A percentile compares a stretch with the other conserved stretches of the same genome.
Evolutionary conservation across 2,113 vertebrate species (phyloP).

Genomic region (Bothrops jararaca): DNA sequence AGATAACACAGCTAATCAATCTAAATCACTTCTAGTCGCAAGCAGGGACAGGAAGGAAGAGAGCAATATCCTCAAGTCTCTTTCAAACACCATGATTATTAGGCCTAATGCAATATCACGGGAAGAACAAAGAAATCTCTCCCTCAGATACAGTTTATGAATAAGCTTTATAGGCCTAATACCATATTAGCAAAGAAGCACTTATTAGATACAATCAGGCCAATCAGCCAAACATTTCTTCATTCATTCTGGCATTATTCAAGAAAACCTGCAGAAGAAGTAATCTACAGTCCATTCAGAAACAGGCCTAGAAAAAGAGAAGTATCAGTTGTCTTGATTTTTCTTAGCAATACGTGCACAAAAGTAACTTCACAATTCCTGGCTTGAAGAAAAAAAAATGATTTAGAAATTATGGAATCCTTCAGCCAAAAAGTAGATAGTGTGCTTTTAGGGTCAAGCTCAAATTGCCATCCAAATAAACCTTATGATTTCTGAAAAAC

Average conservation of each 20-base stretch:
- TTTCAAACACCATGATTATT: not conserved
- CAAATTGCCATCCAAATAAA: not conserved
- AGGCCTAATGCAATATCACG: not conserved
- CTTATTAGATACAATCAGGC: not conserved
- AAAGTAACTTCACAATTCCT: not conserved
- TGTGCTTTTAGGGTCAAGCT: not conserved
- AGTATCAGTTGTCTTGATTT: not conserved
- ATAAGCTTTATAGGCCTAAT: not conserved
- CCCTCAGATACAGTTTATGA: not conserved
- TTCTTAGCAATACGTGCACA: not conserved
- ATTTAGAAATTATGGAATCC: not conserved
- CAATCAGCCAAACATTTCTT: not conserved
- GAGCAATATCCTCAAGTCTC: not conserved
- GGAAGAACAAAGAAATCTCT: not conserved
- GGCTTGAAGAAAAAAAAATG: not conserved
- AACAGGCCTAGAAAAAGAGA: not conserved
- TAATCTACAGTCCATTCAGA: not conserved
- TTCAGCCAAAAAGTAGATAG: not conserved
- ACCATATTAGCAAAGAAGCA: not conserved
- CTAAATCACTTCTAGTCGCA: not conserved
- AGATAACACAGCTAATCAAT: not conserved
- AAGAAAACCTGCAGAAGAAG: not conserved
- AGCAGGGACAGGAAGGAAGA: not conserved
- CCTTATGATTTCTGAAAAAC: not conserved
- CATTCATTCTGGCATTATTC: not conserved